A percentile compares a stretch with the other conserved stretches of the same genome.
Conservation (phyloP, 2,113 vertebrate genomes). For the Perca schrenkii region DNA sequence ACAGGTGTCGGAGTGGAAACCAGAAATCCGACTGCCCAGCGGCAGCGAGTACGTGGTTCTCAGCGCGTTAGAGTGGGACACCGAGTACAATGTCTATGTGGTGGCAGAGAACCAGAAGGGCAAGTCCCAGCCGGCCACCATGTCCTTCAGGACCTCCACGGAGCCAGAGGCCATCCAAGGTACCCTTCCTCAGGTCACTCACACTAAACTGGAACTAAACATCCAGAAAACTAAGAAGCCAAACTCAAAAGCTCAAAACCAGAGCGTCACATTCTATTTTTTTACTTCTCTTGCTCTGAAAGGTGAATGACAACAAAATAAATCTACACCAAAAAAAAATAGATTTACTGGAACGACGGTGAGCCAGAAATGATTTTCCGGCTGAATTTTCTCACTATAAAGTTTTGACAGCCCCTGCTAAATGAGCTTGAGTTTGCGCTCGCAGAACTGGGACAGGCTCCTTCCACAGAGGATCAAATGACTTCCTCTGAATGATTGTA, state of each 20-base stretch:
- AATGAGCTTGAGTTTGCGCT: conserved; percentile 76
- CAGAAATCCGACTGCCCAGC: conserved; percentile 91
- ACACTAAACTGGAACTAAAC: conserved; percentile 39
- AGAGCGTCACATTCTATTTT: conserved; percentile 33
- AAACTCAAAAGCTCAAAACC: conserved; percentile 68
- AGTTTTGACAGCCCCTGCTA: conserved; percentile 62
- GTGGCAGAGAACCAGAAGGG: conserved; percentile 96
- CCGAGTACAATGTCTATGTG: conserved; percentile 93
- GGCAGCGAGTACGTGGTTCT: conserved; percentile 90
- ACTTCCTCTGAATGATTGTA: conserved; percentile 38
- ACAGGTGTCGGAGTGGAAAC: conserved; percentile 90
- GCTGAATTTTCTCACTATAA: conserved; percentile 65
- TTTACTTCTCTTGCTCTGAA: conserved; percentile 40
- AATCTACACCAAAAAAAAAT: conserved; percentile 49
- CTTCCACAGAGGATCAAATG: conserved; percentile 47
- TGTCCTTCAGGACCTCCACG: conserved; percentile 89
- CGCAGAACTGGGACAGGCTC: conserved; percentile 65
- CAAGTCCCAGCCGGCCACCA: conserved; percentile 89
- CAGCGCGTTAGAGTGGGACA: conserved; percentile 92
- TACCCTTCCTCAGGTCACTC: conserved; percentile 72
- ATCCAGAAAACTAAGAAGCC: conserved; percentile 43
- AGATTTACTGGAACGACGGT: conserved; percentile 42
- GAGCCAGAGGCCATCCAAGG: conserved; percentile 94
- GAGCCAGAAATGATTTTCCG: conserved; percentile 61
- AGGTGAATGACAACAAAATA: conserved; percentile 64